Conservation (phyloP, 2,113 vertebrate species). For the Lanius ludovicianus region DNA sequence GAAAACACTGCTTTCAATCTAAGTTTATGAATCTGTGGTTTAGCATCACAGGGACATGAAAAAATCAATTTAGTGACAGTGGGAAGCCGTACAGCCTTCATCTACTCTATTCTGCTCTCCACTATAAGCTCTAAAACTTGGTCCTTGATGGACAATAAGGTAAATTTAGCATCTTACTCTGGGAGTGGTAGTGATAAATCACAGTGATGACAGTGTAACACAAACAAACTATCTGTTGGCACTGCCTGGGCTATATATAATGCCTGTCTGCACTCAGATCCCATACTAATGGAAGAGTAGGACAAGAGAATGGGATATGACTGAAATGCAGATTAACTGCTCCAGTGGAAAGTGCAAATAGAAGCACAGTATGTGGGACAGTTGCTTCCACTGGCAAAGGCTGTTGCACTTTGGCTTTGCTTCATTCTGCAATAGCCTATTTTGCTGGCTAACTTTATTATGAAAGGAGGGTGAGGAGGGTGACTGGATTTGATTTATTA, state of each 20-base stretch:
- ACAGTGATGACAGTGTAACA: not conserved
- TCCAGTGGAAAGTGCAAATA: not conserved
- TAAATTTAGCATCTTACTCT: not conserved
- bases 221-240: not conserved
- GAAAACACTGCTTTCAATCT: not conserved
- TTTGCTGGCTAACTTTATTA: not conserved
- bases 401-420: not conserved
- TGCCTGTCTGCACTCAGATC: not conserved
- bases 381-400: not conserved
- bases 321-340: not conserved
- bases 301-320: not conserved
- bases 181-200: not conserved
- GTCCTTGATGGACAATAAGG: not conserved
- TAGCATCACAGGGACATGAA: not conserved
- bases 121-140: not conserved
- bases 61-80: not conserved
- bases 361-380: not conserved
- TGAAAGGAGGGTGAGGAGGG: not conserved
- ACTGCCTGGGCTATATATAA: not conserved
- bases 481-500: not conserved
- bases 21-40: not conserved
- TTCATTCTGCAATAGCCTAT: not conserved
- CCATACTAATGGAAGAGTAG: not conserved
- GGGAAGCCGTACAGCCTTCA: not conserved
- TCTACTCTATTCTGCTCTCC: not conserved